A percentile compares a stretch with the other conserved stretches of the same genome.
Evolutionary conservation across 1,140 invertebrate species (phyloP).

Genomic region (Argopecten irradians): DNA sequence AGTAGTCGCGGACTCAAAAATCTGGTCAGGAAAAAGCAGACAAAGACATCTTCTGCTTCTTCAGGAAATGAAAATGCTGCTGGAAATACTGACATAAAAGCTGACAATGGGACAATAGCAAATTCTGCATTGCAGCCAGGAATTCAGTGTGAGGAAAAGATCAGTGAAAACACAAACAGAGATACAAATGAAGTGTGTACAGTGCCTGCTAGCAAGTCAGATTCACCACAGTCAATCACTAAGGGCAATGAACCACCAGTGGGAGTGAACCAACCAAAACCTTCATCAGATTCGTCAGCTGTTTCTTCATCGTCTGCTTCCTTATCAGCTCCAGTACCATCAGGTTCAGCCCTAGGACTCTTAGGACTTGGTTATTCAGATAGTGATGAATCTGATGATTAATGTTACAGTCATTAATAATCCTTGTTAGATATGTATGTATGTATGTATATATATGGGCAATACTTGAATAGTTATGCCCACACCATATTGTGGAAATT

Average conservation of each 20-base stretch:
- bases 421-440: too few relatives aligned
- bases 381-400: background rate
- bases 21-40: conserved; percentile 40
- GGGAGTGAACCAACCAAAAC: background rate
- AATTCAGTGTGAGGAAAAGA: background rate
- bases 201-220: background rate
- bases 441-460: too few relatives aligned
- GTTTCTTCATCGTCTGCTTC: background rate
- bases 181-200: background rate
- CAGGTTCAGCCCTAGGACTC: background rate
- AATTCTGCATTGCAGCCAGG: background rate
- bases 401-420: too few relatives aligned
- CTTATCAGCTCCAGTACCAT: background rate
- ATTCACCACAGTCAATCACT: background rate
- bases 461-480: too few relatives aligned
- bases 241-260: background rate
- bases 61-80: background rate
- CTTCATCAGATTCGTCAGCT: background rate
- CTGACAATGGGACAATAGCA: background rate
- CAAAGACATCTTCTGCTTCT: background rate
- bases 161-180: background rate
- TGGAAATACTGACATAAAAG: background rate
- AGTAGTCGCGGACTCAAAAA: conserved; percentile 34
- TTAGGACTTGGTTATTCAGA: background rate
- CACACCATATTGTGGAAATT: too few relatives aligned